Evolutionary conservation across 2,888 invertebrate species (phyloP).

Genomic region (Nebria brevicollis): DNA sequence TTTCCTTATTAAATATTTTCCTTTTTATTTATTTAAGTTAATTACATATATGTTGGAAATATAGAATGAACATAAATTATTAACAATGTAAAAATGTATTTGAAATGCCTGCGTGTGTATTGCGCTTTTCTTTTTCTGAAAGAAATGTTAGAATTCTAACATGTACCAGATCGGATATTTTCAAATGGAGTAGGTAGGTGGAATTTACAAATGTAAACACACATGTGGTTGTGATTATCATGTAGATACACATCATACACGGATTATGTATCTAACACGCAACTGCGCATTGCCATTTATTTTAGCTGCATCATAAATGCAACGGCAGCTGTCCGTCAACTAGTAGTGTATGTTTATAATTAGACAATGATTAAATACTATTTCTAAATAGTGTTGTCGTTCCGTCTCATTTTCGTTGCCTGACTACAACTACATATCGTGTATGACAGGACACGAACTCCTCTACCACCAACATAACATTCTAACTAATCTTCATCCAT

Average conservation of each 20-base stretch:
- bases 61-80: too few relatives aligned
- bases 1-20: too few relatives aligned
- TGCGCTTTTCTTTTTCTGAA: too few relatives aligned
- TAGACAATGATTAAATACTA: slow-evolving; percentile 43
- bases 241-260: not conserved
- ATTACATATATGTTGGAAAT: too few relatives aligned
- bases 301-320: not conserved
- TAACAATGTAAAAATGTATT: too few relatives aligned
- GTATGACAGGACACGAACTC: not conserved
- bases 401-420: not conserved
- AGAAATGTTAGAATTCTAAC: too few relatives aligned
- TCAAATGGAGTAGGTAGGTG: not conserved
- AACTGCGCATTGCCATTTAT: not conserved
- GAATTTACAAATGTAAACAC: not conserved
- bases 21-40: too few relatives aligned
- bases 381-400: slow-evolving; percentile 36
- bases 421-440: not conserved
- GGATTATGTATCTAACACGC: not conserved
- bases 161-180: not conserved
- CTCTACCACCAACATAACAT: not conserved
- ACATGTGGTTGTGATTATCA: not conserved
- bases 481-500: slow-evolving; percentile 20
- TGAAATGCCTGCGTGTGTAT: too few relatives aligned
- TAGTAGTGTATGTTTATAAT: slow-evolving; percentile 30
- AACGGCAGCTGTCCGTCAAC: slow-evolving; percentile 6